Percentiles rank a stretch among this genome's conserved stretches.
These are phyloP conservation scores for Mus spretus DNA, from an alignment of 2,797 vertebrate species.

Conservation along the genomic window DNA sequence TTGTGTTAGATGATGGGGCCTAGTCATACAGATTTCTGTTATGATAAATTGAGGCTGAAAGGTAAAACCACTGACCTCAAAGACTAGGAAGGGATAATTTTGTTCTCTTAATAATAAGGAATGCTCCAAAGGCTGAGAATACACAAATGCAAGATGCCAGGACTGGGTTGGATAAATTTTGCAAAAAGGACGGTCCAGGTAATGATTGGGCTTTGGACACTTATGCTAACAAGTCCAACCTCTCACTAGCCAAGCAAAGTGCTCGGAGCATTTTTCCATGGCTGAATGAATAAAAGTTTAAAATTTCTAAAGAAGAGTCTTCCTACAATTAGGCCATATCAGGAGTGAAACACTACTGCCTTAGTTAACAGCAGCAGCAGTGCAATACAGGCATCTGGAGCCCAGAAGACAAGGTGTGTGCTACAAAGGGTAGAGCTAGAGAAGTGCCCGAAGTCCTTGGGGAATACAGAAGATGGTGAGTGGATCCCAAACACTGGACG, in stretches of 20 bases:
- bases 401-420: no score
- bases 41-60: constrained; percentile 50
- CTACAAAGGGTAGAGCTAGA: no score
- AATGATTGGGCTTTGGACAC: constrained; percentile 49
- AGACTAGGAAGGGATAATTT: constrained; percentile 57
- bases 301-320: background rate
- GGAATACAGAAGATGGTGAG: no score
- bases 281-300: constrained; percentile 29
- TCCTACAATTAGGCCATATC: background rate
- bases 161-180: constrained; percentile 58
- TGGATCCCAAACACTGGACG: no score
- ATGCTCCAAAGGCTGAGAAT: constrained; percentile 14
- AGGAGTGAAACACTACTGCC: background rate
- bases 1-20: background rate
- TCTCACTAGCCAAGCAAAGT: constrained; percentile 3
- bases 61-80: constrained; percentile 60
- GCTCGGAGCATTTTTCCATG: background rate
- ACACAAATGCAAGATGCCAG: constrained; percentile 60
- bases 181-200: constrained; percentile 5
- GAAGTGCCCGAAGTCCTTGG: no score
- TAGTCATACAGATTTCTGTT: constrained; percentile 10
- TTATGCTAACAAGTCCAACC: constrained; percentile 34
- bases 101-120: constrained; percentile 64
- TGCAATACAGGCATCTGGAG: no score
- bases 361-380: no score